These are phyloP conservation scores for Syngnathus rostellatus DNA, from an alignment of 2,797 vertebrate species.

Conservation along the genomic window DNA sequence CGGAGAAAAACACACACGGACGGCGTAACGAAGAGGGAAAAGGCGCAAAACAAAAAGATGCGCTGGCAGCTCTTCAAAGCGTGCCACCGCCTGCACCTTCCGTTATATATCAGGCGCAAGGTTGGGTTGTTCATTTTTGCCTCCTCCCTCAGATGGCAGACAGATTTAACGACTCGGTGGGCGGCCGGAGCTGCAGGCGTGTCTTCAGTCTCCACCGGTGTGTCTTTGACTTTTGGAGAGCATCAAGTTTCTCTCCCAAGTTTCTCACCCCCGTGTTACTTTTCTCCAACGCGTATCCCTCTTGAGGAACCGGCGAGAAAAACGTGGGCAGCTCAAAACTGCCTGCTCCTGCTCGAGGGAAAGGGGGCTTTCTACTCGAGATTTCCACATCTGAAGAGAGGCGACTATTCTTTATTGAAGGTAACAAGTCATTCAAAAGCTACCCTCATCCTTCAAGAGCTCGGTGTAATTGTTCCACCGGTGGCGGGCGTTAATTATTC, in stretches of 20 bases:
- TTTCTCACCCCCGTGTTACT: slow-evolving; percentile 10
- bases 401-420: background rate
- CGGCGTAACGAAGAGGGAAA: slow-evolving; percentile 23
- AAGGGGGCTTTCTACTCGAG: background rate
- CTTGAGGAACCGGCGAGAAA: slow-evolving; percentile 17
- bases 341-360: background rate
- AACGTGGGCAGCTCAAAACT: slow-evolving; percentile 21
- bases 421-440: slow-evolving; percentile 13
- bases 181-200: slow-evolving; percentile 41
- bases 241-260: slow-evolving; percentile 23
- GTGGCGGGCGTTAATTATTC: slow-evolving; percentile 69
- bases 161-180: slow-evolving; percentile 50
- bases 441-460: slow-evolving; percentile 54
- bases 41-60: slow-evolving; percentile 33
- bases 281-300: slow-evolving; percentile 11
- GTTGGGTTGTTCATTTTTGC: slow-evolving; percentile 46
- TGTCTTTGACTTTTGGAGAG: slow-evolving; percentile 36
- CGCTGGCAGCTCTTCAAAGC: slow-evolving; percentile 57
- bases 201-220: slow-evolving; percentile 29
- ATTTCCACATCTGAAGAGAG: background rate
- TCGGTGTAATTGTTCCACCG: slow-evolving; percentile 59
- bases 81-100: slow-evolving; percentile 15
- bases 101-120: slow-evolving; percentile 55
- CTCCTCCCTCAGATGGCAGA: slow-evolving; percentile 55
- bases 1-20: slow-evolving; percentile 10